Conservation (phyloP, 1,140 invertebrate species). For the Meloidogyne chitwoodi region DNA sequence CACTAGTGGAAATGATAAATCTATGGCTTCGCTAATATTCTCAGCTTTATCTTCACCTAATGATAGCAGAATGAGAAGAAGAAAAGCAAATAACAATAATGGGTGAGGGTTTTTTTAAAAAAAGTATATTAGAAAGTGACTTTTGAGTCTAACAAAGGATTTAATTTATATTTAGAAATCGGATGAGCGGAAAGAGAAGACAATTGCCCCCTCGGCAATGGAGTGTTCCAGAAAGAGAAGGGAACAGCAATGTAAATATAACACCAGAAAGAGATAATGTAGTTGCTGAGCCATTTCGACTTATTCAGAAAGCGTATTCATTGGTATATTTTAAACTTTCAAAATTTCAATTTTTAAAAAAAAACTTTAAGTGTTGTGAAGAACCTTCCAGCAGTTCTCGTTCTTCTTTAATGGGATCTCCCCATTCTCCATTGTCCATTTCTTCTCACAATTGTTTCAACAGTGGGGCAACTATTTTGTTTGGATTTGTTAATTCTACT, state of each 20-base stretch:
- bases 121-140: background rate
- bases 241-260: background rate
- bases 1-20: background rate
- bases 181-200: background rate
- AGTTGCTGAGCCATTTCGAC: background rate
- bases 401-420: background rate
- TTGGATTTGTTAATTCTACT: background rate
- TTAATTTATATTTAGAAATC: background rate
- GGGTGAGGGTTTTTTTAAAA: background rate
- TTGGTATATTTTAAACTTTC: background rate
- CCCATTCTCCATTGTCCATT: background rate
- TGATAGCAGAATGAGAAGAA: background rate
- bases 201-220: conserved; percentile 2
- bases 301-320: conserved; percentile 4
- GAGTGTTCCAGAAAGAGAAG: background rate
- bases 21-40: background rate
- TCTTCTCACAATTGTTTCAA: background rate
- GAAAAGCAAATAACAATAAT: background rate
- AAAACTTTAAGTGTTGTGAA: background rate
- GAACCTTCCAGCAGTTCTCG: background rate
- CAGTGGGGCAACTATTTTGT: background rate
- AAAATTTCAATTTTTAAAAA: background rate
- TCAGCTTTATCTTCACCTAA: background rate
- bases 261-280: background rate
- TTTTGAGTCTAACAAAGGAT: background rate